Base-by-base conservation (phyloP, 2,113 vertebrate genomes). In the Semnornis frantzii region DNA sequence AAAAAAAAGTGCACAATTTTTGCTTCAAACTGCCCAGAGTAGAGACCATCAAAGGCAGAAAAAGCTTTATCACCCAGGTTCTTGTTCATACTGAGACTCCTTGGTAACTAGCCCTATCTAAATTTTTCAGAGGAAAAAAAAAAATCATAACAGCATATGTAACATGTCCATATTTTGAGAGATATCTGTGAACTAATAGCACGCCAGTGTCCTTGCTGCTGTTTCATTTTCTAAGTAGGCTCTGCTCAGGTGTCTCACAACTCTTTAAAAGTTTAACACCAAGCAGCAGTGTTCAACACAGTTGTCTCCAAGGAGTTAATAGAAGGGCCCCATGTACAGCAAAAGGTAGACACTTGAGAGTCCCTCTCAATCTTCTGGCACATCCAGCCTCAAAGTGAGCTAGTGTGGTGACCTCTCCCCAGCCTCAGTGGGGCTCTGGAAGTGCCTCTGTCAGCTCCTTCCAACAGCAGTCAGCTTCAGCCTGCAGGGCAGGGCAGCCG, bases 311-410 rank as follows among this genome's bases (percentile, higher is more conserved):
- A 89, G 87, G 87, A 87, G 82, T 86, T 95, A 87, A 93, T 68
- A 91, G 60, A 85, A 90, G 46, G 34, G n/a, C 73, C 69, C 60
- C 27, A 15, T 12, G 44, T 44, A 85, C 4, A 24, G 87, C 44
- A 74, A 80, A 80, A 3, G 62, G 54, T 78, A 94, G 92, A 91
- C 84, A 66, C 57, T 3, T 37, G 87, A 72, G 6, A 91, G 73
- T 88, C 82, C 64, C 44, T 90, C 96, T 89, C 91, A 86, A 69
- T 84, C 92, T 87, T 91, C 87, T 92, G 85, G 91, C 93, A 89
- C 1, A 2, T 93, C 86, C 94, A 91, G 93, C 82, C 90, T 91
- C 63, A 21, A 60, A 78, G 6, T 52, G 81, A 96, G 81, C 8
- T 48, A 57, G 72, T 33, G 62, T 17, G 12, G 31, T 96, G 94